Conservation (phyloP, 92 coral and sea anemone genomes). For the Plumapathes pennacea region DNA sequence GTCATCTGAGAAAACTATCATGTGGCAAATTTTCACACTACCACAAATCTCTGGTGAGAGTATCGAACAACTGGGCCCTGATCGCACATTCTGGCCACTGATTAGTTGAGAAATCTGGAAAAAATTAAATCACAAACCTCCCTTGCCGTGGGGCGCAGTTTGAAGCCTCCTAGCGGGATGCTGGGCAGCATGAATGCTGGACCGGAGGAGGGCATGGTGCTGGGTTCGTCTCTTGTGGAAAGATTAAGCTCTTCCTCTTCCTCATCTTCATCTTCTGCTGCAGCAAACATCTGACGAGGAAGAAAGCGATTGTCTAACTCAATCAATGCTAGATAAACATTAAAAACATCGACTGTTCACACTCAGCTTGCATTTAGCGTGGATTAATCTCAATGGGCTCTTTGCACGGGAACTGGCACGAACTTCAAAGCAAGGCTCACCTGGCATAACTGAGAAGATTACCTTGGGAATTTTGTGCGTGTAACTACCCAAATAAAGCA, state of each 20-base stretch:
- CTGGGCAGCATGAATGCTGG: slow-evolving; percentile 73
- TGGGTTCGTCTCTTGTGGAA: slow-evolving; percentile 7
- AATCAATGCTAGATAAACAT: too few species aligned
- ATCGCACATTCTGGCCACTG: too few species aligned
- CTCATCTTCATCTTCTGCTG: slow-evolving; percentile 30
- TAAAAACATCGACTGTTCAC: too few species aligned
- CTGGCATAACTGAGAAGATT: too few species aligned
- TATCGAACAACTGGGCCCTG: background rate
- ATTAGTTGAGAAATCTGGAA: too few species aligned
- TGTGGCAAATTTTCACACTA: background rate
- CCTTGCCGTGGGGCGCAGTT: slow-evolving; percentile 75
- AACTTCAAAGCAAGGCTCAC: too few species aligned
- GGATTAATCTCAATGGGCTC: too few species aligned
- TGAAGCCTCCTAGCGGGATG: slow-evolving; percentile 78
- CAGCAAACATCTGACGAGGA: slow-evolving; percentile 25
- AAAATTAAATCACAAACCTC: slow-evolving; percentile 66
- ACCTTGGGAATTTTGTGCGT: too few species aligned
- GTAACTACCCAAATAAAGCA: too few species aligned
- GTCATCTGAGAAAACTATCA: too few species aligned
- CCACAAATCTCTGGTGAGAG: background rate
- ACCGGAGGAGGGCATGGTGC: slow-evolving; percentile 38
- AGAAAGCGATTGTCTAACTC: background rate
- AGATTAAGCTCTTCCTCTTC: slow-evolving; percentile 34
- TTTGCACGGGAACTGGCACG: too few species aligned
- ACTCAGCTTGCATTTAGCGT: too few species aligned